Evolutionary conservation across 2,888 invertebrate genomes (phyloP).

Genomic region (Synanthedon tipuliformis): DNA sequence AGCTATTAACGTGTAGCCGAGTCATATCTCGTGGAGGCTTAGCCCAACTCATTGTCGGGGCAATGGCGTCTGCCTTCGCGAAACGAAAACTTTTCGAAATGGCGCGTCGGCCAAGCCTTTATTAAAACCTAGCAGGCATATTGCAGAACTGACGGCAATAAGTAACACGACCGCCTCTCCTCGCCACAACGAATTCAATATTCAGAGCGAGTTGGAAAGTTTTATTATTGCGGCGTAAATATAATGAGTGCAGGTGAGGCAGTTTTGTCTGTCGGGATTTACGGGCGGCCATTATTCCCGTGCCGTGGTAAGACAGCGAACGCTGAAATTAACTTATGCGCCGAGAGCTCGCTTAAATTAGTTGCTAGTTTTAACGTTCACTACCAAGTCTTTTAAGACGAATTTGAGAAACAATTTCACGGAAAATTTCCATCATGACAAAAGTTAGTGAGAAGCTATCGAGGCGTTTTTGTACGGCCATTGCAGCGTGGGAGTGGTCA

Average conservation of each 20-base stretch:
- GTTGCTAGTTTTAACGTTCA: constrained; percentile 34
- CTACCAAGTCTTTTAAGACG: constrained; percentile 13
- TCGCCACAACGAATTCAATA: constrained; percentile 62
- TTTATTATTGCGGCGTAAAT: constrained; percentile 69
- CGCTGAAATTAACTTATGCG: constrained; percentile 43
- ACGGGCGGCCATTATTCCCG: constrained; percentile 40
- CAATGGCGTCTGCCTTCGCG: constrained; percentile 54
- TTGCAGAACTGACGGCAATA: constrained; percentile 62
- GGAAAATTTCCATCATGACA: not conserved
- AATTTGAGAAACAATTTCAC: constrained; percentile 3
- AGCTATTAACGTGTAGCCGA: no score
- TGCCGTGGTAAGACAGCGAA: constrained; percentile 34
- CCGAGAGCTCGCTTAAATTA: constrained; percentile 35
- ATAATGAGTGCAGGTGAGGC: constrained; percentile 68
- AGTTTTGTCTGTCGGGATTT: constrained; percentile 59
- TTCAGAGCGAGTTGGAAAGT: constrained; percentile 62
- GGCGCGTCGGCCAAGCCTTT: constrained; percentile 53
- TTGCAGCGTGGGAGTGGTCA: not conserved
- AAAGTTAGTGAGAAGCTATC: not conserved
- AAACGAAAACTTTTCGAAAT: constrained; percentile 64
- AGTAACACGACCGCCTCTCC: constrained; percentile 20
- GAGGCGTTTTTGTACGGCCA: not conserved
- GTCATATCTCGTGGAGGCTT: constrained; percentile 22
- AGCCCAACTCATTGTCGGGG: constrained; percentile 48
- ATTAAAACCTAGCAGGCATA: constrained; percentile 63